Evolutionary conservation across 1,140 invertebrate genomes (phyloP).

Genomic region (Caenorhabditis brenneri): DNA sequence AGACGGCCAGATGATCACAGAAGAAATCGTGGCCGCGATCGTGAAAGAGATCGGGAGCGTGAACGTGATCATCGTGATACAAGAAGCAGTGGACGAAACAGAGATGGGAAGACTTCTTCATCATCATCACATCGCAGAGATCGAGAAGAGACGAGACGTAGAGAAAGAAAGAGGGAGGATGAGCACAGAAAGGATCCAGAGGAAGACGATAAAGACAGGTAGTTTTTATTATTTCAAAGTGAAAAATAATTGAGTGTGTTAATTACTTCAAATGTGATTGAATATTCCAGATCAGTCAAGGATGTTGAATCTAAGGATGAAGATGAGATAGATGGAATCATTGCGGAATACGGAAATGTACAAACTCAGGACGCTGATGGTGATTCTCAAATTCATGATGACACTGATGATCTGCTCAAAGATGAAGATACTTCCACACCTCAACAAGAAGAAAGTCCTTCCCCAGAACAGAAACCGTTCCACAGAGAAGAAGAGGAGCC

Average conservation of each 20-base stretch:
- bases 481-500: not conserved
- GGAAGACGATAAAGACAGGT: not conserved
- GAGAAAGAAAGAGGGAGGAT: constrained; percentile 22
- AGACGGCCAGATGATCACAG: constrained; percentile 8
- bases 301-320: constrained; percentile 23
- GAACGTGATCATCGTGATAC: not conserved
- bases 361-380: not conserved
- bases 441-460: not conserved
- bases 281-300: not conserved
- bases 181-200: not conserved
- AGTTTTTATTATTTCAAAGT: not conserved
- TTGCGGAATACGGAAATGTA: constrained; percentile 8
- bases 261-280: too few relatives aligned
- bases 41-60: not conserved
- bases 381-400: not conserved
- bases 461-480: not conserved
- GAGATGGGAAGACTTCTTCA: not conserved
- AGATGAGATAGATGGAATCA: constrained; percentile 22
- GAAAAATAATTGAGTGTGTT: too few relatives aligned
- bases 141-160: not conserved
- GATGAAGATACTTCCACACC: not conserved
- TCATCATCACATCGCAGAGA: constrained; percentile 12
- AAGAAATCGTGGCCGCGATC: not conserved
- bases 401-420: not conserved
- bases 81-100: not conserved